Evolutionary conservation across 2,113 vertebrate species (phyloP), one percentile per base, ranked within the genome.

Genomic region (Todiramphus chloris): DNA sequence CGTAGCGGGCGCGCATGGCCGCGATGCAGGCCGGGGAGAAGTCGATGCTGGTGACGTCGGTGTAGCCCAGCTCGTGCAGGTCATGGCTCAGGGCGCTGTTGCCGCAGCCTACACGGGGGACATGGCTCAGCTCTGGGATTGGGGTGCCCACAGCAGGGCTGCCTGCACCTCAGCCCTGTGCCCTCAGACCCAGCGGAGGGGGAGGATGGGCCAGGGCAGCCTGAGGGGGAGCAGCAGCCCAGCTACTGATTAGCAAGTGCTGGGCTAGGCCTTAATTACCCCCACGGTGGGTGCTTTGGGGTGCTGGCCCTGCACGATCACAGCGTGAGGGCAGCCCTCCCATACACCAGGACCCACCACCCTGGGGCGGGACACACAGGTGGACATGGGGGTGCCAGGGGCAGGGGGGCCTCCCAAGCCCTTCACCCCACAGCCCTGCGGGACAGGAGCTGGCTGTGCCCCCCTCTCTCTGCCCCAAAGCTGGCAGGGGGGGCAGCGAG

Each of bases 71-170:
- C 11, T 76, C 87, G 91, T 98, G 97, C 89, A 99, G 98, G 86
- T 99, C 98, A 0, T 98, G 95, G 70, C 99, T 99, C 98, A 99
- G 94, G 46, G 98, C 97, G 11, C 99, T 99, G 98, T 98, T 99
- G 37, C 99, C 99, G n/a, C 99, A 99, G 93, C 99, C 99, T 99
- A 96, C 9, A 46, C 86, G 85, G 87, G 90, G 91, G 88, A 88
- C 21, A 66, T 8, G 10, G 86, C 35, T 91, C 66, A 78, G 53
- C 4, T 50, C 1, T 1, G n/a, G 60, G 55, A 18, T n/a, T 0
- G 2, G 70, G 30, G 11, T 8, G 24, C 63, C 51, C 2, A 0
- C 0, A 5, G 35, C 10, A 37, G 23, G 25, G 19, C 35, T 56
- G 55, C 19, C 11, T 1, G 27, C 70, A 83, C 53, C 67, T 67